Evolutionary conservation across 2,113 vertebrate species (phyloP), one percentile per base, ranked within the genome.

Genomic region (Psittacus erithacus): DNA sequence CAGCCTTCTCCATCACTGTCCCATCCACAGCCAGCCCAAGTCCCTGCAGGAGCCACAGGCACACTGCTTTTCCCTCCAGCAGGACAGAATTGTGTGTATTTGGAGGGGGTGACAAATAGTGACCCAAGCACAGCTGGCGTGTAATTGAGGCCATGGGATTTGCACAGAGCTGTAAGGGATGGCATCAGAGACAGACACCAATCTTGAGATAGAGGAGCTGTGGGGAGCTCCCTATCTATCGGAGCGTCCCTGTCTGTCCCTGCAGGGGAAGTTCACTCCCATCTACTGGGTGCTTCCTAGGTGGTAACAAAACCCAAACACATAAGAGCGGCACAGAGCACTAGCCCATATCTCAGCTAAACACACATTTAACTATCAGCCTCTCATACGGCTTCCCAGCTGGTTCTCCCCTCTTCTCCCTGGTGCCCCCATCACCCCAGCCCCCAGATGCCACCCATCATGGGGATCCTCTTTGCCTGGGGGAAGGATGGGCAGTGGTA

Each of bases 121-220:
- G 43, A 23, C 35, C 23, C 5, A 4, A 47, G 60, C 1, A 1
- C 13, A 44, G 25, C 6, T 62, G 59, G 23, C 4, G 3, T 10
- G 19, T 29, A 25, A 65, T 3, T 29, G 33, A 41, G 50, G 59
- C 1, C 2, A 50, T 76, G 67, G 27, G 57, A n/a, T 44, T 55
- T 89, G 68, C 44, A 70, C 4, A 2, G 64, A 63, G 0, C 23
- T 50, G 16, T 53, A 41, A 70, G 18, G 49, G 59, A 27, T 31
- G 39, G 25, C 22, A 62, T 16, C 1, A 1, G 73, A 74, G n/a
- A 33, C 18, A 47, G 33, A 7, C 11, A 9, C 39, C 44, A 9
- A 41, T 10, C 17, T 17, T 44, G 33, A 78, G 53, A 68, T 7
- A 43, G n/a, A 88, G n/a, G 23, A 79, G n/a, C 49, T 50, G 11